These are phyloP conservation scores for Leptopterna dolabrata DNA, from an alignment of 2,888 invertebrate genomes.

Conservation along the genomic window DNA sequence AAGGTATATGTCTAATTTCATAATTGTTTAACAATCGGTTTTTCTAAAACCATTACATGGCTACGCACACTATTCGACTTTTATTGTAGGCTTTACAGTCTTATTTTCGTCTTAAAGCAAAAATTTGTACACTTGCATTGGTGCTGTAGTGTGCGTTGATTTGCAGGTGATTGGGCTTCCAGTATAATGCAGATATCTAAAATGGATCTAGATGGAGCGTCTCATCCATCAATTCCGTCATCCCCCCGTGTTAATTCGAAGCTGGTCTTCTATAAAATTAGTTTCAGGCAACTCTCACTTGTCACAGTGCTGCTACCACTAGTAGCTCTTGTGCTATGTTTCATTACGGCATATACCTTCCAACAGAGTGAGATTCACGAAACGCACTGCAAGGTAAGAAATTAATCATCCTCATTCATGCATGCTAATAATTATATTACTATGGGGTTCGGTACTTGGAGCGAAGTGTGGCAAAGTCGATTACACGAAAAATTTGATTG, in stretches of 20 bases:
- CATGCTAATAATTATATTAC: background rate
- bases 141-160: background rate
- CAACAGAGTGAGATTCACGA: conserved; percentile 94
- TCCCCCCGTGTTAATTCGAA: conserved; percentile 3
- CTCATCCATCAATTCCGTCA: background rate
- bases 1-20: background rate
- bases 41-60: too few relatives aligned
- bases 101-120: too few relatives aligned
- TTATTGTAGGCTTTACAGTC: too few relatives aligned
- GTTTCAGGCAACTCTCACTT: conserved; percentile 83
- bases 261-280: conserved; percentile 66
- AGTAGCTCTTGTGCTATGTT: conserved; percentile 86
- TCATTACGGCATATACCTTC: conserved; percentile 89
- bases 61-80: too few relatives aligned
- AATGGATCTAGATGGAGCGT: conserved; percentile 41
- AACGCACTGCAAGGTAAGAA: conserved; percentile 90
- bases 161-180: conserved; percentile 47
- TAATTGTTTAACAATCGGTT: too few relatives aligned
- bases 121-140: background rate
- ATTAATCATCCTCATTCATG: background rate
- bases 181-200: conserved; percentile 1
- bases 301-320: conserved; percentile 87
- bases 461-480: too few relatives aligned
- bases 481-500: too few relatives aligned
- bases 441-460: too few relatives aligned